Evolutionary conservation across 2,888 invertebrate genomes (phyloP).

Genomic region (Cheilosia pagana): DNA sequence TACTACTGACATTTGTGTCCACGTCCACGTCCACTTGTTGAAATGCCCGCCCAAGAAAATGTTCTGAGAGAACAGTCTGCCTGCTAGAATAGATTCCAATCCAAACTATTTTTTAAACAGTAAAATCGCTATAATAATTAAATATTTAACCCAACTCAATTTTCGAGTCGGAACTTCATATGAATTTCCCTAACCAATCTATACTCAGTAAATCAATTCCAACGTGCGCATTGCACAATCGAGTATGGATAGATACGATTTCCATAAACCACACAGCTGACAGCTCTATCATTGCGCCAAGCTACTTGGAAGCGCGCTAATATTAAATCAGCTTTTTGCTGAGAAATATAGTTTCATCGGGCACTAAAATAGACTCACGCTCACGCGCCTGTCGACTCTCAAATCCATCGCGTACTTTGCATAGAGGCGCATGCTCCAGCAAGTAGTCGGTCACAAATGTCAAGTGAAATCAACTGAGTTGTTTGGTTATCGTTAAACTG

Average conservation of each 20-base stretch:
- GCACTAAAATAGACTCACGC: conserved; percentile 1
- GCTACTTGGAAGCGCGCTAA: neutral
- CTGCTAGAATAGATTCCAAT: too few species aligned
- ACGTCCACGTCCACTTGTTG: too few species aligned
- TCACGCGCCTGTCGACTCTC: neutral
- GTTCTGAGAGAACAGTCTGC: too few species aligned
- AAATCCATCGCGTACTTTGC: neutral
- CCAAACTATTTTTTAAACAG: too few species aligned
- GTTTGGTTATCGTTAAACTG: neutral
- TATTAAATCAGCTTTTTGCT: neutral
- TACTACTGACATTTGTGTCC: too few species aligned
- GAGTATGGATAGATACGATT: neutral
- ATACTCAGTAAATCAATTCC: neutral
- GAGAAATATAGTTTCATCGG: conserved; percentile 2
- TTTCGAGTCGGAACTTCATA: too few species aligned
- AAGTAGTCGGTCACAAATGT: conserved; percentile 20
- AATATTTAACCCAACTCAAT: too few species aligned
- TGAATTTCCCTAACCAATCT: too few species aligned
- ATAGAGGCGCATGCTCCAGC: conserved; percentile 26
- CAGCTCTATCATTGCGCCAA: neutral
- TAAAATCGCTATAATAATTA: too few species aligned
- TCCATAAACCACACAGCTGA: neutral
- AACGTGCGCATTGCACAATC: neutral
- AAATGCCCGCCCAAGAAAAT: too few species aligned
- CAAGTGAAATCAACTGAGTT: conserved; percentile 20